Evolutionary conservation across 2,888 invertebrate genomes (phyloP).

Genomic region (Eristalinus sepulchralis): DNA sequence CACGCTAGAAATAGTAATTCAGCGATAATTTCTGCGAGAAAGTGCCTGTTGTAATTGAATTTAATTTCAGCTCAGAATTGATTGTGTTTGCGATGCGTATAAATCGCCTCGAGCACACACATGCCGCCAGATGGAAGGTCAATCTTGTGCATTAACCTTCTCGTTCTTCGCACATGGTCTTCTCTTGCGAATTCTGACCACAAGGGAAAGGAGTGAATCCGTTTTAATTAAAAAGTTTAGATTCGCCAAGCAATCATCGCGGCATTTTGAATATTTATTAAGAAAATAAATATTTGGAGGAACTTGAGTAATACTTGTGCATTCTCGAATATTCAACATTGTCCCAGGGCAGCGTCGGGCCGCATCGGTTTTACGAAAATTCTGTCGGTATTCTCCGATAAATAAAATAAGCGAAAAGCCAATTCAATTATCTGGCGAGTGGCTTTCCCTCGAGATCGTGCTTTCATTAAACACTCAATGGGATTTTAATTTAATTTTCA

Average conservation of each 20-base stretch:
- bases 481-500: neutral
- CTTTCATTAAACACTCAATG: slow-evolving; percentile 19
- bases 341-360: neutral
- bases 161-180: neutral
- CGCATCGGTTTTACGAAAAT: neutral
- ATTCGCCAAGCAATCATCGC: neutral
- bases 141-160: neutral
- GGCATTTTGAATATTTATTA: neutral
- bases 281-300: neutral
- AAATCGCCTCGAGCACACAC: neutral
- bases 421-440: slow-evolving; percentile 26
- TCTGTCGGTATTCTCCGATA: neutral
- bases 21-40: slow-evolving; percentile 41
- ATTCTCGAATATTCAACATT: neutral
- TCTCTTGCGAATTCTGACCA: no score
- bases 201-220: no score
- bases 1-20: slow-evolving; percentile 41
- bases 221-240: neutral
- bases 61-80: slow-evolving; percentile 10
- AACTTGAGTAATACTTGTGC: neutral
- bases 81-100: neutral
- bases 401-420: neutral
- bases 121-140: neutral
- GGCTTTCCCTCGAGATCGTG: neutral
- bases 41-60: neutral